Evolutionary conservation across 2,113 vertebrate genomes (phyloP), one percentile per base, ranked within the genome.

Genomic region (Apodemus sylvaticus): DNA sequence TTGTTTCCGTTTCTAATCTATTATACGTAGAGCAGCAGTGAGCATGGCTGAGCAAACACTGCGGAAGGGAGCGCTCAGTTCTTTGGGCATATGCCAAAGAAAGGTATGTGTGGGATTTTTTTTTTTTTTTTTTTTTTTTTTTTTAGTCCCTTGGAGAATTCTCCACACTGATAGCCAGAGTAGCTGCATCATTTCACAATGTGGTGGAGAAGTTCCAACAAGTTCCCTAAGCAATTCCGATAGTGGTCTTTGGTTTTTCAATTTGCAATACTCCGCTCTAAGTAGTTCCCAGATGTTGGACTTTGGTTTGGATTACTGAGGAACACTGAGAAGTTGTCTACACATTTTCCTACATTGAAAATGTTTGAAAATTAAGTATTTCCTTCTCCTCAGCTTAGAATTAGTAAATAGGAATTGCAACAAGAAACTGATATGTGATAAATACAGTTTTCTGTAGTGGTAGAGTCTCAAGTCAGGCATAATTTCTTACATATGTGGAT

Each of bases 401-500:
- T 92, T 62, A 73, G n/a, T 89, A 86, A 77, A 74, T 55, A 66
- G 20, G 22, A 94, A 70, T 92, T 92, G 22, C 48, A 94, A 19
- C 79, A 87, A 91, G 45, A 96, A 88, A 66, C 36, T 88, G 22
- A 91, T 91, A 34, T 48, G 19, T 48, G 19, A 10, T 48, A 20
- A 66, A 22, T 34, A 48, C 11, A 86, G 53, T 89, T 34, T 86
- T 39, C 78, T 7, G 4, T 48, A 70, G 29, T n/a, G 5, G 3
- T 86, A 55, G 22, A 83, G 53, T 26, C n/a, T 48, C 51, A 78
- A 78, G 5, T 17, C 13, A 55, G 62, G 53, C 74, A 85, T 92
- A 60, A 66, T 94, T 96, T 93, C 55, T 95, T 81, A 34, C 36
- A 58, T 51, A 70, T 22, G 42, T 94, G 83, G 42, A n/a, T 95